phyloP scores from a whole-genome alignment of 2,113 vertebrate genomes.

The Tenrec ecaudatus region DNA sequence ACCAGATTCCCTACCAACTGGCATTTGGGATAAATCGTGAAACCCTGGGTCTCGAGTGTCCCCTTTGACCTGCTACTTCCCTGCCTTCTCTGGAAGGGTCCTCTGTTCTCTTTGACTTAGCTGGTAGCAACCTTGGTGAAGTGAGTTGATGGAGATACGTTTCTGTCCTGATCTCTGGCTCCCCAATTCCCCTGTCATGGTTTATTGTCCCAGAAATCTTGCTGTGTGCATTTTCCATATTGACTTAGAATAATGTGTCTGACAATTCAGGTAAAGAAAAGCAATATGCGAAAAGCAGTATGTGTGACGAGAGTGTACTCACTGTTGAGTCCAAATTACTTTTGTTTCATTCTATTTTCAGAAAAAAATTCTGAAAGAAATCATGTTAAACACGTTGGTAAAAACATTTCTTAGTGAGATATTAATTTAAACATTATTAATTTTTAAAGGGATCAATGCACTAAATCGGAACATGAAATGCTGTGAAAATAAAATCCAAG shows the following conservation, averaged over 20 bases:
- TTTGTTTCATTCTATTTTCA: slow-evolving; percentile 18
- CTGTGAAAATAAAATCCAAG: not conserved
- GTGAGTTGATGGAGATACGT: not conserved
- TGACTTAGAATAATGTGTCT: not conserved
- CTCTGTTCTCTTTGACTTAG: not conserved
- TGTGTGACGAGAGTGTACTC: not conserved
- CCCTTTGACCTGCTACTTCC: not conserved
- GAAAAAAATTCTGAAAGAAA: not conserved
- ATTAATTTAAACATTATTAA: not conserved
- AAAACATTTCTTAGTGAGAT: not conserved
- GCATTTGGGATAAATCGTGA: not conserved
- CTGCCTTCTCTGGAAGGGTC: not conserved
- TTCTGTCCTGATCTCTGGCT: not conserved
- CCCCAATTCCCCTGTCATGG: not conserved
- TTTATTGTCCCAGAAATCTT: not conserved
- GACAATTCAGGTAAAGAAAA: slow-evolving; percentile 21
- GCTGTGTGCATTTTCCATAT: not conserved
- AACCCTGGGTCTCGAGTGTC: not conserved
- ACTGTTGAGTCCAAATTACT: not conserved
- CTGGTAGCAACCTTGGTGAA: not conserved
- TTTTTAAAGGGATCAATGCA: slow-evolving; percentile 32
- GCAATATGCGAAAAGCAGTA: not conserved
- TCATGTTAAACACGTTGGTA: not conserved
- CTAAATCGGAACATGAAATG: not conserved
- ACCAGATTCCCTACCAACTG: not conserved